Evolutionary conservation across 2,888 invertebrate genomes (phyloP).

Genomic region (Xestoiulus laeticollis): DNA sequence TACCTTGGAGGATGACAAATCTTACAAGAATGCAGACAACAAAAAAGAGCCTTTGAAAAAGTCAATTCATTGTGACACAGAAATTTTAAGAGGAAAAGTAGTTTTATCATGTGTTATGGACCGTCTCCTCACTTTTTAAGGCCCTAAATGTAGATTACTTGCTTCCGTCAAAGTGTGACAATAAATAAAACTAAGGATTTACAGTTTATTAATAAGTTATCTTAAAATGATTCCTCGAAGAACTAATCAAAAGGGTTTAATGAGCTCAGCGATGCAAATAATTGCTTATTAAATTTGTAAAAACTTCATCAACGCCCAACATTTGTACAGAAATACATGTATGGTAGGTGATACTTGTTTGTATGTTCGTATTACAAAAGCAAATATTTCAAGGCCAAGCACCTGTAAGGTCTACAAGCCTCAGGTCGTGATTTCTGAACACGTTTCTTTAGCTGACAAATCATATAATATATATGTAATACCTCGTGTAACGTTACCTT

Average conservation of each 20-base stretch:
- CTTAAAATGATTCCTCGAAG: too few relatives aligned
- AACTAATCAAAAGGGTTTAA: neutral
- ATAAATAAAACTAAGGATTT: too few relatives aligned
- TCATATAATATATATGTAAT: conserved; percentile 26
- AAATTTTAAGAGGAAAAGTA: neutral
- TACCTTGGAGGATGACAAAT: neutral
- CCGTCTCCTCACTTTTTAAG: neutral
- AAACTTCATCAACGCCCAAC: neutral
- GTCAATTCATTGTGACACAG: neutral
- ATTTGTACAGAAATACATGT: neutral
- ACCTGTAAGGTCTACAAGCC: conserved; percentile 1
- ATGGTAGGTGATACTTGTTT: neutral
- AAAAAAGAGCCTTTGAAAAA: neutral
- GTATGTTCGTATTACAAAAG: neutral
- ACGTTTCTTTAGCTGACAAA: conserved; percentile 26
- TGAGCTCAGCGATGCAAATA: neutral
- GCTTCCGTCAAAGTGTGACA: too few relatives aligned
- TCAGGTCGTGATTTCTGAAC: conserved; percentile 10
- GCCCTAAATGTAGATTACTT: too few relatives aligned
- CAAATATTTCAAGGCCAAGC: neutral
- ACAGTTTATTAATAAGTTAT: too few relatives aligned
- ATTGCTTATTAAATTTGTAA: neutral
- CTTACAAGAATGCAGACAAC: neutral
- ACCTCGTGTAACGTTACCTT: conserved; percentile 17
- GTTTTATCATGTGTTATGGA: neutral